Evolutionary conservation across 2,113 vertebrate genomes (phyloP).

Genomic region (Oenanthe melanoleuca): DNA sequence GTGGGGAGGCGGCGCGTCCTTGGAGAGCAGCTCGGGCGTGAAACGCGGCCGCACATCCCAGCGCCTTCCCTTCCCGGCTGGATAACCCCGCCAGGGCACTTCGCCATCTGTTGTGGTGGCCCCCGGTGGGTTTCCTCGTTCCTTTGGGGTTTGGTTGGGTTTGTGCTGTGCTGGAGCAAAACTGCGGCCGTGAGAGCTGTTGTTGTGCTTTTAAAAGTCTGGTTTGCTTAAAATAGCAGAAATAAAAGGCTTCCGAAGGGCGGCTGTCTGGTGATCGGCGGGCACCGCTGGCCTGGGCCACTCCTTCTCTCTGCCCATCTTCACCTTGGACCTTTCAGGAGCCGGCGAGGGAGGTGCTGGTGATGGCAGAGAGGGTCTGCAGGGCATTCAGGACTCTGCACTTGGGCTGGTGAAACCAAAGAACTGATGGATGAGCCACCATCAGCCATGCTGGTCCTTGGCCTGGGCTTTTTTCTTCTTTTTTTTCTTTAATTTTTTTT

Average conservation of each 20-base stretch:
- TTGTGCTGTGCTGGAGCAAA: not conserved
- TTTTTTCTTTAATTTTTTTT: not conserved
- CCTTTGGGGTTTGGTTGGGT: not conserved
- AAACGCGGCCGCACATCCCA: not conserved
- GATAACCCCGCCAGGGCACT: not conserved
- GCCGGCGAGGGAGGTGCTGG: not conserved
- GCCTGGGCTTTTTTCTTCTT: not conserved
- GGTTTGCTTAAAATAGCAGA: not conserved
- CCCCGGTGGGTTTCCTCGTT: not conserved
- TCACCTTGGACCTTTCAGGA: too few relatives aligned
- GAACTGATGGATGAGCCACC: fast-evolving
- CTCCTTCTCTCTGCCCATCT: not conserved
- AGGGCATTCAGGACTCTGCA: not conserved
- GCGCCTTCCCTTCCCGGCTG: not conserved
- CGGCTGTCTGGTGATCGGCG: fast-evolving
- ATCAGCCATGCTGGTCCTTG: not conserved
- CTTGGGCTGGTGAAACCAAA: not conserved
- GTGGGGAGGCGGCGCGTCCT: not conserved
- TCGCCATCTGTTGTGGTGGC: not conserved
- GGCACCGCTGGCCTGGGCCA: fast-evolving
- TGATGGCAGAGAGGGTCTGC: too few relatives aligned
- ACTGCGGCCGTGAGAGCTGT: not conserved
- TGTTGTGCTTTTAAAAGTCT: not conserved
- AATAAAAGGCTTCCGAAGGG: not conserved
- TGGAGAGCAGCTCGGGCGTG: slow-evolving; percentile 12